These are phyloP conservation scores for Prosapia bicincta DNA, from an alignment of 2,888 invertebrate genomes.

Conservation along the genomic window DNA sequence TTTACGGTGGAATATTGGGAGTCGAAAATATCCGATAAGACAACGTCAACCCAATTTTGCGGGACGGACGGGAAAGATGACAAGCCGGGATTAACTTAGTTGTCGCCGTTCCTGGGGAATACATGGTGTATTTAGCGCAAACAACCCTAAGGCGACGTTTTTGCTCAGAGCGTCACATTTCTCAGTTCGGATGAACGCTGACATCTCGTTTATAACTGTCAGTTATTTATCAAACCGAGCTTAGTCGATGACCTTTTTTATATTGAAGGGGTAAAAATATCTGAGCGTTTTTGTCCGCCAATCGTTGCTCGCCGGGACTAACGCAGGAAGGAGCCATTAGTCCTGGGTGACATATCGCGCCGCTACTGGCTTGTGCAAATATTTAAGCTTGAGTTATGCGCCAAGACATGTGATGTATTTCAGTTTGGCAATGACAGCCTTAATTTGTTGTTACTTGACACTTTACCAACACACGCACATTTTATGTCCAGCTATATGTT, in stretches of 20 bases:
- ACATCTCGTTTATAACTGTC: not conserved
- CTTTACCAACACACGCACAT: too few species aligned
- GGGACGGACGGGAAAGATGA: not conserved
- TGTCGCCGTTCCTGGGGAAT: not conserved
- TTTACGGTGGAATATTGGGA: too few species aligned
- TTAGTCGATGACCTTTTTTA: not conserved
- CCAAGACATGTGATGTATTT: not conserved
- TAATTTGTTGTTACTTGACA: too few species aligned
- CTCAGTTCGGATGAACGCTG: not conserved
- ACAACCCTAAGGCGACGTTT: not conserved
- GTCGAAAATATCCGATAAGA: not conserved
- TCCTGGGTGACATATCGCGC: not conserved
- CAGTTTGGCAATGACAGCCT: too few species aligned
- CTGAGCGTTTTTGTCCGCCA: not conserved
- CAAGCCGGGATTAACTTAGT: not conserved
- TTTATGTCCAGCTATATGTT: too few species aligned
- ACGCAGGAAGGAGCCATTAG: not conserved
- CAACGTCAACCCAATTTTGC: not conserved
- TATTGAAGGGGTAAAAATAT: not conserved
- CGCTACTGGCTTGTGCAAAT: not conserved
- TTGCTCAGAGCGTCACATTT: not conserved
- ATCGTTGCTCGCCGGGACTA: not conserved
- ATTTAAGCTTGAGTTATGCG: not conserved
- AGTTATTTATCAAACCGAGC: not conserved
- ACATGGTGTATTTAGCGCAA: not conserved